These are phyloP conservation scores for Halcyon leucocephala DNA, from an alignment of 2,797 vertebrate genomes.

Conservation along the genomic window DNA sequence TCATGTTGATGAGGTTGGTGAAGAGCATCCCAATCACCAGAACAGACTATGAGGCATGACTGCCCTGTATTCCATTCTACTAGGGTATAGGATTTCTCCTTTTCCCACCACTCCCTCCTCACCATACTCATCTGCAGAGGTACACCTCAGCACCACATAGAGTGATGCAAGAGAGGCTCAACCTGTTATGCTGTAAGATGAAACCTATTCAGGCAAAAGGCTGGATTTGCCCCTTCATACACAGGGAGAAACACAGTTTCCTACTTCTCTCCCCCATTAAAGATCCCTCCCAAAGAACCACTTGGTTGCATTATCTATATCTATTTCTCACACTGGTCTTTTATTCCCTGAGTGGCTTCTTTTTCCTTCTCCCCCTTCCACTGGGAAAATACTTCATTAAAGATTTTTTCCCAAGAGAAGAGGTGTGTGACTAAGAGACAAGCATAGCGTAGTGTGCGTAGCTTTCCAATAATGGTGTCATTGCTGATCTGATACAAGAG, in stretches of 20 bases:
- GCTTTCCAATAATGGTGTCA: background rate
- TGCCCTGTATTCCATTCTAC: background rate
- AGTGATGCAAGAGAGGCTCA: background rate
- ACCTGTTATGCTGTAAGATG: background rate
- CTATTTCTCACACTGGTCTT: background rate
- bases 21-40: background rate
- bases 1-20: background rate
- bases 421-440: background rate
- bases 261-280: background rate
- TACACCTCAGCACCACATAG: background rate
- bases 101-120: rapidly evolving
- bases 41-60: background rate
- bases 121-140: background rate
- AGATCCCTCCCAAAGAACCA: rapidly evolving
- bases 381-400: background rate
- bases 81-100: background rate
- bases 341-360: background rate
- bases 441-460: rapidly evolving
- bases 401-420: background rate
- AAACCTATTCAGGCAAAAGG: background rate
- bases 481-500: background rate
- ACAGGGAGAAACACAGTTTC: background rate
- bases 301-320: background rate
- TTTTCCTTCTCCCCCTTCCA: background rate
- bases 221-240: background rate